A percentile compares a stretch with the other conserved stretches of the same genome.
These are phyloP conservation scores for Heptranchias perlo DNA, from an alignment of 2,113 vertebrate genomes.

Conservation along the genomic window DNA sequence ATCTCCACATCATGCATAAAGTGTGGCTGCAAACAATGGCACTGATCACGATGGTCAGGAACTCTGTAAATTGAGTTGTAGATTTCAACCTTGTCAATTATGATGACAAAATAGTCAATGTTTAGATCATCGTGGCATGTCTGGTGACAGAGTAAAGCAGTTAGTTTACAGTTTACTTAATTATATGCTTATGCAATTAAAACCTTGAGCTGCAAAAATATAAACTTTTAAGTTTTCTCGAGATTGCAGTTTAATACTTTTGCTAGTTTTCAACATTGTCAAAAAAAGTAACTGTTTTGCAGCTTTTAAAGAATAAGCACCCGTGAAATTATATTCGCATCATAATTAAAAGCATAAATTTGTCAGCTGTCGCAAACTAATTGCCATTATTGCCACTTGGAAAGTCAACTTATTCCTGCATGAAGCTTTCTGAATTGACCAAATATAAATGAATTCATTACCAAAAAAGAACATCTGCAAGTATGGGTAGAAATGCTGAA, in stretches of 20 bases:
- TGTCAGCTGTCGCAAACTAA: not conserved
- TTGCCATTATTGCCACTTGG: not conserved
- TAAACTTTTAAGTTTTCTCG: not conserved
- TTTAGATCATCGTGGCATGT: not conserved
- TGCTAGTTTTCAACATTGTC: not conserved
- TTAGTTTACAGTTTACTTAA: not conserved
- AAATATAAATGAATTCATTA: not conserved
- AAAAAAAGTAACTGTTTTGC: not conserved
- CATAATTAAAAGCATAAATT: not conserved
- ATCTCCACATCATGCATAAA: too few species aligned
- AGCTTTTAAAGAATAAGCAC: not conserved
- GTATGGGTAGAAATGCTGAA: not conserved
- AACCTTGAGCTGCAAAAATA: not conserved
- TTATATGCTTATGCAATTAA: not conserved
- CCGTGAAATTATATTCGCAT: not conserved
- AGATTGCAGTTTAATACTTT: not conserved
- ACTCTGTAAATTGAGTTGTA: not conserved
- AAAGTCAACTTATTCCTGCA: not conserved
- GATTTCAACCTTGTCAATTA: not conserved
- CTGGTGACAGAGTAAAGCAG: not conserved
- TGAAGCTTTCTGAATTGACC: not conserved
- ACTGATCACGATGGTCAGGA: not conserved
- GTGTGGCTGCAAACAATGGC: not conserved
- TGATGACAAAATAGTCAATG: not conserved
- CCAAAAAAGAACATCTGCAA: not conserved